Base-by-base conservation (phyloP, 2,797 vertebrate genomes). In the Acanthis flammea region DNA sequence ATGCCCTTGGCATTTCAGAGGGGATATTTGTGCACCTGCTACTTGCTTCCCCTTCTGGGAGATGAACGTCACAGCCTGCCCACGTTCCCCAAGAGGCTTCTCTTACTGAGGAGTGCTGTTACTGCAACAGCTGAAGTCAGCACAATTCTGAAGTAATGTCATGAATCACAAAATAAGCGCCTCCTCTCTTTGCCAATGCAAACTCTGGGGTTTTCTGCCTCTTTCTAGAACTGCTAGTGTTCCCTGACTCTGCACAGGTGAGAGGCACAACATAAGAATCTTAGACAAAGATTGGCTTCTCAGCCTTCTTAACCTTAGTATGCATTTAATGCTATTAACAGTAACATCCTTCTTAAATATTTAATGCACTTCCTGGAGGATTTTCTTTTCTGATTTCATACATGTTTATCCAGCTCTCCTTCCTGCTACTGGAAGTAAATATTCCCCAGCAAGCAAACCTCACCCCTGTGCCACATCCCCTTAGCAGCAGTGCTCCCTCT, bases 301-400 rank as follows among this genome's bases (percentile, higher is more conserved):
- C 87, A 82, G 71, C 63, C 60, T 54, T 85, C 87, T 85, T 91
- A 92, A 54, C 47, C 25, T 55, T 35, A 48, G 81, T 82, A 47
- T 41, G 58, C 2, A 4, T 90, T 90, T 95, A 94, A 94, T 73
- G 60, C 75, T 92, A 55, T 87, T 92, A 94, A 79, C 1, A 0
- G 54, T 58, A 82, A 82, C 67, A 95, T 87, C 81, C 75, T 89
- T 90, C 81, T 95, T 90, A 91, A 82, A 91, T 66, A 87, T 42
- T 88, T 68, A 76, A 70, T 63, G 53, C 57, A 37, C 10, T 70
- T 94, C 47, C 63, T 70, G 23, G 48, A 83, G 51, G 72, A 25
- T 82, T 91, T 92, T 62, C 35, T 91, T 73, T 72, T 75, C 67
- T 12, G 2, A 44, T 54, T 94, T 82, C 11, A 7, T 82, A 91